Evolutionary conservation across 92 coral and sea anemone species (phyloP).

Genomic region (Porites cylindrica): DNA sequence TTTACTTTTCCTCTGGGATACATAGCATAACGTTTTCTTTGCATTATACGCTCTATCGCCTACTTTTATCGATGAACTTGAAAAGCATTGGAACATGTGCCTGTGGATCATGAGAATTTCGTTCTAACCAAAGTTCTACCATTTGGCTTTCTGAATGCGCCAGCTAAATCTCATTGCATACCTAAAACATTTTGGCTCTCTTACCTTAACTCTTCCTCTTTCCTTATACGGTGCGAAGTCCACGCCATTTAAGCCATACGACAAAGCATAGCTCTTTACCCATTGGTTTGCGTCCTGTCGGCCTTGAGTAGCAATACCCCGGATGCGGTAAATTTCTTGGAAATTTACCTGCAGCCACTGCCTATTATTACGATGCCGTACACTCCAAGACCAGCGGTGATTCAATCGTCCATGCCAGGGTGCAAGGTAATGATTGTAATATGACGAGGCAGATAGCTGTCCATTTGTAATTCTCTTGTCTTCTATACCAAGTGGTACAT

Average conservation of each 20-base stretch:
- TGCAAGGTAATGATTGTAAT: conserved; percentile 65
- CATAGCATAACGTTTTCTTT: neutral
- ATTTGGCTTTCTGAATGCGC: neutral
- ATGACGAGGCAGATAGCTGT: conserved; percentile 77
- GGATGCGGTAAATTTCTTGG: conserved; percentile 65
- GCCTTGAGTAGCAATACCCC: conserved; percentile 85
- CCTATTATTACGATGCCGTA: conserved; percentile 43
- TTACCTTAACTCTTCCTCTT: conserved; percentile 39
- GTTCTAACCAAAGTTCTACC: neutral
- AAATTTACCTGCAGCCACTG: conserved; percentile 81
- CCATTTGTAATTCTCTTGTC: conserved; percentile 84
- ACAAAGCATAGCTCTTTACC: conserved; percentile 78
- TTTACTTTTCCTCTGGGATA: too few species aligned
- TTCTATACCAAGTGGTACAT: conserved; percentile 94
- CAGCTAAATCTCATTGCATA: neutral
- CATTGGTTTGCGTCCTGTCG: conserved; percentile 85
- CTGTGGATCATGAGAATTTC: neutral
- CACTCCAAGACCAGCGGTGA: conserved; percentile 83
- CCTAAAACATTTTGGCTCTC: neutral
- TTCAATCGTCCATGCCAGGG: conserved; percentile 82
- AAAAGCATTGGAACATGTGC: neutral
- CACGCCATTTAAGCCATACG: conserved; percentile 73
- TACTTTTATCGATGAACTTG: too few species aligned
- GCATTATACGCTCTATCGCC: neutral
- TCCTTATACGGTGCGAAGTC: conserved; percentile 34